Percentiles rank a stretch among this genome's conserved stretches.
Evolutionary conservation across 2,797 vertebrate genomes (phyloP).

Genomic region (Lophius americanus): DNA sequence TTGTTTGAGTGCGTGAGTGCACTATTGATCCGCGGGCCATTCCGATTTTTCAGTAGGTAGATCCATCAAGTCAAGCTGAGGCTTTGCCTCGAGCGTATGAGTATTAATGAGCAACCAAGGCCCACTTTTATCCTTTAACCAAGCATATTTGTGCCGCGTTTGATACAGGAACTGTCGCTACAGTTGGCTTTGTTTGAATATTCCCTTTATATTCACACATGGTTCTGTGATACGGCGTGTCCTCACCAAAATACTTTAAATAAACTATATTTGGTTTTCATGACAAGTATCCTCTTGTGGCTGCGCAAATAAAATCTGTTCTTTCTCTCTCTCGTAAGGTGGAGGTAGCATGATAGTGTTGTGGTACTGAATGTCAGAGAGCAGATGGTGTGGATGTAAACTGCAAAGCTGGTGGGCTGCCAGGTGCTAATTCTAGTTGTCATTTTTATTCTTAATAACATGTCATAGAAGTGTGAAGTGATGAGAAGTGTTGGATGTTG

Average conservation of each 20-base stretch:
- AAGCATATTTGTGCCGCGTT: slow-evolving; percentile 22
- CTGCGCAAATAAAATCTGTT: too few species aligned
- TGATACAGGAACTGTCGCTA: slow-evolving; percentile 12
- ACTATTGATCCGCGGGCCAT: slow-evolving; percentile 20
- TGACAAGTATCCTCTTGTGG: too few species aligned
- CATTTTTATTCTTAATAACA: too few species aligned
- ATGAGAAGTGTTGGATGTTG: too few species aligned
- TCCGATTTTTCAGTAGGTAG: slow-evolving; percentile 34
- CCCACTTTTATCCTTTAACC: slow-evolving; percentile 4
- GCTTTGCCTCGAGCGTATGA: slow-evolving; percentile 7
- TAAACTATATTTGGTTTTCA: background rate
- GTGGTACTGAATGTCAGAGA: too few species aligned
- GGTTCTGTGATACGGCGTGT: background rate
- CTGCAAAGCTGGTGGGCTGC: too few species aligned
- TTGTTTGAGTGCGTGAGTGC: slow-evolving; percentile 19
- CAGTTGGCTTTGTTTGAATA: background rate
- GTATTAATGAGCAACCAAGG: slow-evolving; percentile 18
- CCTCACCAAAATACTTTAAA: background rate
- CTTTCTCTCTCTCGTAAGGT: too few species aligned
- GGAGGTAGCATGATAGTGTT: too few species aligned
- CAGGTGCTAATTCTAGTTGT: too few species aligned
- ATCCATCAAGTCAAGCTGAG: background rate
- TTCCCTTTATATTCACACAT: background rate
- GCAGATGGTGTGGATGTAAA: too few species aligned
- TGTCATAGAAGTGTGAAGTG: too few species aligned